phyloP scores from a whole-genome alignment of 2,113 vertebrate genomes.

The Lepus timidus region DNA sequence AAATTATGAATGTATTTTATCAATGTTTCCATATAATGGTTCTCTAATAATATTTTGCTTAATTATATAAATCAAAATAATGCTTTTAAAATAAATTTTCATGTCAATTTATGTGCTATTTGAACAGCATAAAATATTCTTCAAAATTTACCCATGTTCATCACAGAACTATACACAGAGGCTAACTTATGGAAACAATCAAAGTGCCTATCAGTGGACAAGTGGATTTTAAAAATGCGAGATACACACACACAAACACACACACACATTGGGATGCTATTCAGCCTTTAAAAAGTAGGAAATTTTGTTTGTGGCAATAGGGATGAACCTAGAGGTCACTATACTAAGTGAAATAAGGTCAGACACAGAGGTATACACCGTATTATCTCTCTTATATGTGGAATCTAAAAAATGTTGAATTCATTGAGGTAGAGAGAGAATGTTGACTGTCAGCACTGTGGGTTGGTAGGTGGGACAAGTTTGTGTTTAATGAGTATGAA shows the following conservation, averaged over 20 bases:
- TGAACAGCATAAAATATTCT: neutral
- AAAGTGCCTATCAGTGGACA: neutral
- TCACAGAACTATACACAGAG: neutral
- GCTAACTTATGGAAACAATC: neutral
- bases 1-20: conserved; percentile 15
- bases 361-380: neutral
- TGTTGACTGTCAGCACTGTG: neutral
- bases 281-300: neutral
- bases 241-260: neutral
- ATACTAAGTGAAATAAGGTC: neutral
- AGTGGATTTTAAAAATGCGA: neutral
- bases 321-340: neutral
- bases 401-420: neutral
- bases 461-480: neutral
- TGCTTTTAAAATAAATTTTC: neutral
- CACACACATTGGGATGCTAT: neutral
- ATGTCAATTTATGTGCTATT: neutral
- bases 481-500: too few species aligned
- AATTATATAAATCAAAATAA: neutral
- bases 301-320: neutral
- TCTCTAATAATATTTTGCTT: neutral
- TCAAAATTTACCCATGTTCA: neutral
- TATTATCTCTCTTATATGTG: neutral
- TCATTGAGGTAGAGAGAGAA: neutral
- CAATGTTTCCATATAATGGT: conserved; percentile 10